phyloP scores from a whole-genome alignment of 2,113 vertebrate genomes.

The Periophthalmus modestus region DNA sequence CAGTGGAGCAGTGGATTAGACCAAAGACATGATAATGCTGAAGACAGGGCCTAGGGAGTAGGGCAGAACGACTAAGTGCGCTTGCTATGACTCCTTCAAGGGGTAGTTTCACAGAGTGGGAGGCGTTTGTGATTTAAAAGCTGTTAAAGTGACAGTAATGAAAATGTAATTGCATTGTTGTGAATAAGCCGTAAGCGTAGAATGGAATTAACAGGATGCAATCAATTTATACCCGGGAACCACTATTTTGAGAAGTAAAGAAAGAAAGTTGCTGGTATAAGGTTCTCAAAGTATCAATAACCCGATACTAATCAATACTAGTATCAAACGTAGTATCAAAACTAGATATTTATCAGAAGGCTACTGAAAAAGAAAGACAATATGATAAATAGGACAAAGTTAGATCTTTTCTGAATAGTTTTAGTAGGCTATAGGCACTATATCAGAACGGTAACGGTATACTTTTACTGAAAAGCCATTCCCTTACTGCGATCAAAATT shows the following conservation, averaged over 20 bases:
- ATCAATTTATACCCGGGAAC: neutral
- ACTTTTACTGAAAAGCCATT: too few species aligned
- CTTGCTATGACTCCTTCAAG: neutral
- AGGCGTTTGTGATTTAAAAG: neutral
- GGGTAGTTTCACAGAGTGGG: neutral
- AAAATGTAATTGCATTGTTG: neutral
- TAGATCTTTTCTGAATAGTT: too few species aligned
- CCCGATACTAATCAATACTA: too few species aligned
- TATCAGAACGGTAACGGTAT: too few species aligned
- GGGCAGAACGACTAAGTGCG: neutral
- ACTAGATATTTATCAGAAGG: too few species aligned
- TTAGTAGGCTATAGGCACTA: too few species aligned
- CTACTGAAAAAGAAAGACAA: too few species aligned
- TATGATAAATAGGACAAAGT: too few species aligned
- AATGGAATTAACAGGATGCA: neutral
- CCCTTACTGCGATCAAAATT: too few species aligned
- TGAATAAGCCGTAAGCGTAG: neutral
- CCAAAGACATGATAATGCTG: conserved; percentile 13
- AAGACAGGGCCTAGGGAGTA: neutral
- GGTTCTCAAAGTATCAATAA: too few species aligned
- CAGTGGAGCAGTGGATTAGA: conserved; percentile 4
- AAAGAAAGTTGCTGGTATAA: neutral
- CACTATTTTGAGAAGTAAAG: too few species aligned
- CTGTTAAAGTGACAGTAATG: neutral
- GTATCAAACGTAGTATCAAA: too few species aligned